Evolutionary conservation across 2,888 invertebrate genomes (phyloP), one percentile per base, ranked within the genome.

Genomic region (Phengaris alcon): DNA sequence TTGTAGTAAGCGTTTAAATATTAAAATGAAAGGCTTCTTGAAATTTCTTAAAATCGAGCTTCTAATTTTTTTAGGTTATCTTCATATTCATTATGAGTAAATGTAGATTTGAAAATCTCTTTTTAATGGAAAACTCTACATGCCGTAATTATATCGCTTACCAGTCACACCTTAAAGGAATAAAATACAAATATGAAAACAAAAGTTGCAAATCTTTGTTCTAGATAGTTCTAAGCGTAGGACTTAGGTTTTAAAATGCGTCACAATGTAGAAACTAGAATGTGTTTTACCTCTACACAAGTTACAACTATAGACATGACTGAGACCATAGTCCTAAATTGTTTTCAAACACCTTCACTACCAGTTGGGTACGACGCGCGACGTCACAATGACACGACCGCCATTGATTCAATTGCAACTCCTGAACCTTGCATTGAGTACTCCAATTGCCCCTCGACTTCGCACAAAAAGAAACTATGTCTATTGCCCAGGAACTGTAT

Each of bases 241-340:
- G 35, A 12, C 35, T 35, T 64, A 64, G 64, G 12, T 64, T 64
- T 52, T 12, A 64, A 64, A 64, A 64, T 64, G 12, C 64, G 64
- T 44, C 64, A 64, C 64, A 64, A 59, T 15, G 59, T 59, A 22
- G 59, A 59, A 59, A 64, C 12, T 59, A 59, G 59, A 59, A 59
- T 10, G 59, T 59, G 22, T 22, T 59, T 57, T 57, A 57, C n/a
- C 10, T 59, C 15, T 4, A 10, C 15, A 5, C 9, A 10, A 15
- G 22, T 59, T 22, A 59, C 9, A 15, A 5, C 15, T 59, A 57
- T n/a, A 57, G 15, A 57, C 57, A 57, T 57, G 15, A n/a, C n/a
- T 57, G 57, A 57, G n/a, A 57, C 57, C 15, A 57, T 13, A 59
- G 13, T 57, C 68, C 59, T 44, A 75, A 72, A 75, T 59, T 70